Base-by-base conservation (phyloP, 2,888 invertebrate genomes). In the Plebejus anna region DNA sequence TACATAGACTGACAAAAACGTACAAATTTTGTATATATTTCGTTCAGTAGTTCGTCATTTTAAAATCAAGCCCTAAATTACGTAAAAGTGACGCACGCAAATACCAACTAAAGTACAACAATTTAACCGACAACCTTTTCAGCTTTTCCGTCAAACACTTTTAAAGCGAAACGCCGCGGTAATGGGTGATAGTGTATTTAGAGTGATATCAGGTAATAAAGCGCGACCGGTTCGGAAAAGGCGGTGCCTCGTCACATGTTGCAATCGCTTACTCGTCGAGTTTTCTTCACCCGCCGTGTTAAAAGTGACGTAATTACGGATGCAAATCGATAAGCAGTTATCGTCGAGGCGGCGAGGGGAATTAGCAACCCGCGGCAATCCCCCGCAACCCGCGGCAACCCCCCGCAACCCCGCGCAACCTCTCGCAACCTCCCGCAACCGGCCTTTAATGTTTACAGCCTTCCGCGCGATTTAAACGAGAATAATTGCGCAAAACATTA, bases 241-340 rank as follows among this genome's bases (percentile, higher is more conserved):
- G 90, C 89, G 90, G 87, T 84, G 83, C 84, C 84, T 80, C 81
- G 80, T 81, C 81, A 81, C 85, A 85, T 86, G 85, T 87, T 83
- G 90, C 89, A 90, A 92, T 91, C 91, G 88, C 88, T 88, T 87
- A 91, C 91, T 91, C 91, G 92, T 90, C 91, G 91, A 89, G 86
- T 90, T 94, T 93, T 92, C 94, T 92, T 94, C 93, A 92, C 92
- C 90, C 91, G 89, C 86, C 81, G 86, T 84, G 89, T 89, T 90
- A 90, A 90, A 92, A 91, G 91, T 92, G 91, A 92, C 88, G 91
- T 90, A 90, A 94, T 94, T 93, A 93, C 86, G 87, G 89, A 94
- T 94, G 94, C 93, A 94, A 93, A 93, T 94, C 91, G 91, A 91
- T 92, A 90, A 89, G 87, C 89, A 90, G 90, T 92, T 92, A 94